Percentiles rank a stretch among this genome's conserved stretches.
Evolutionary conservation across 2,797 vertebrate genomes (phyloP).

Genomic region (Oceanodroma leucorhoa): DNA sequence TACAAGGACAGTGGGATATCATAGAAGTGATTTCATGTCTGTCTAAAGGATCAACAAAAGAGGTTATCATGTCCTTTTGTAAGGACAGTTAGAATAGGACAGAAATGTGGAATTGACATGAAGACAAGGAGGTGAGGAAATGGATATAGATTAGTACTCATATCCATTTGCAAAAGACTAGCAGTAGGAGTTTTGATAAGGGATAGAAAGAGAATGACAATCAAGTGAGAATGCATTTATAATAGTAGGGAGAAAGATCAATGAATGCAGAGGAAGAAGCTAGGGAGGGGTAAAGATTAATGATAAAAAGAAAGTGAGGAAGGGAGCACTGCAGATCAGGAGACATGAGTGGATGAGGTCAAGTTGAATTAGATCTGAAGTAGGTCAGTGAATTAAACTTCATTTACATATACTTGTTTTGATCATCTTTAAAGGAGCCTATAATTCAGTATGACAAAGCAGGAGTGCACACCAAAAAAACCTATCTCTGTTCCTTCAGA

Average conservation of each 20-base stretch:
- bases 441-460: neutral
- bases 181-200: neutral
- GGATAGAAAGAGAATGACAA: neutral
- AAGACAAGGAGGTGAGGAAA: neutral
- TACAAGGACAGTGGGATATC: neutral
- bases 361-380: conserved; percentile 5
- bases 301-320: neutral
- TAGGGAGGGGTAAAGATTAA: neutral
- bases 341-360: neutral
- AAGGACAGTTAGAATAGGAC: neutral
- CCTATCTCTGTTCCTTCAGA: neutral
- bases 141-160: neutral
- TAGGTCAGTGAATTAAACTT: conserved; percentile 16
- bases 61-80: neutral
- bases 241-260: neutral
- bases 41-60: neutral
- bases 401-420: neutral
- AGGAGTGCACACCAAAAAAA: neutral
- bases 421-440: neutral
- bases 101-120: neutral
- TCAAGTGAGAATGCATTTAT: neutral
- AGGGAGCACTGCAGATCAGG: neutral
- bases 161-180: neutral
- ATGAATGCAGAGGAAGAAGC: neutral
- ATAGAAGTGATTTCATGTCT: neutral